A percentile compares a stretch with the other conserved stretches of the same genome.
Evolutionary conservation across 2,888 invertebrate species (phyloP).

Genomic region (Plagodis pulveraria): DNA sequence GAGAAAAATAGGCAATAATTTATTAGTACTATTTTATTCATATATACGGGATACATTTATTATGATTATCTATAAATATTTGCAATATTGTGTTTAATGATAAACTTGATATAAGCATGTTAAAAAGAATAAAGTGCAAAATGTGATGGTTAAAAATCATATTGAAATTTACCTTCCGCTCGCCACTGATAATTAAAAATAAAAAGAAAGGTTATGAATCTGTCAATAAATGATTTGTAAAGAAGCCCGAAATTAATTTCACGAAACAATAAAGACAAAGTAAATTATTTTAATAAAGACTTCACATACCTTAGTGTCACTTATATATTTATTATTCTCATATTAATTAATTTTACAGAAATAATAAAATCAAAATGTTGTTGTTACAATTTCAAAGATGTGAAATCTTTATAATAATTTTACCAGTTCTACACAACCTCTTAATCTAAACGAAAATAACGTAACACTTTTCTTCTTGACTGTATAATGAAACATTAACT

Average conservation of each 20-base stretch:
- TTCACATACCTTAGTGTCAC: too few relatives aligned
- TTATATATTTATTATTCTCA: too few relatives aligned
- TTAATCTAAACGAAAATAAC: conserved; percentile 2
- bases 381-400: neutral
- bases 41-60: too few relatives aligned
- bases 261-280: conserved; percentile 24
- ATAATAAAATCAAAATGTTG: too few relatives aligned
- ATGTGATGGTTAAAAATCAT: conserved; percentile 41
- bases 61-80: too few relatives aligned
- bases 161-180: conserved; percentile 66
- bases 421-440: conserved; percentile 18
- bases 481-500: conserved; percentile 12
- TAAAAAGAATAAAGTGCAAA: conserved; percentile 21
- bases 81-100: too few relatives aligned
- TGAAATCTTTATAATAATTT: conserved; percentile 15
- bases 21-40: too few relatives aligned
- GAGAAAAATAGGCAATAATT: too few relatives aligned
- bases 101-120: too few relatives aligned
- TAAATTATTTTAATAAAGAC: neutral
- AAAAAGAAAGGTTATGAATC: conserved; percentile 50
- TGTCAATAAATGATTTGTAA: conserved; percentile 58
- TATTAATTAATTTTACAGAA: too few relatives aligned
- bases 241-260: conserved; percentile 63
- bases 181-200: conserved; percentile 68
- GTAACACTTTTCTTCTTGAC: conserved; percentile 19